phyloP scores from a whole-genome alignment of 2,113 vertebrate species.

The Epinephelus cyanopodus region DNA sequence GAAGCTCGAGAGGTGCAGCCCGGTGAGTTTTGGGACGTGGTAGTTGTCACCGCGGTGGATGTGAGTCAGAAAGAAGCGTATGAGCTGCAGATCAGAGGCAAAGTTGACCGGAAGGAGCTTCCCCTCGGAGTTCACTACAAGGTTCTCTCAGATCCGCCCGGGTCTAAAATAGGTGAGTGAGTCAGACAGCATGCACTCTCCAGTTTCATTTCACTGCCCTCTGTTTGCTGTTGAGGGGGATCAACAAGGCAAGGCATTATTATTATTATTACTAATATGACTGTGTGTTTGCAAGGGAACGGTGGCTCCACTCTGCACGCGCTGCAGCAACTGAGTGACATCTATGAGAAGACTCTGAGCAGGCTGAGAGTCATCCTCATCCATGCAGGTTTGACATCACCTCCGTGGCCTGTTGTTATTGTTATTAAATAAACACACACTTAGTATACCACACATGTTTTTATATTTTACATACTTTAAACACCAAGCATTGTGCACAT shows the following conservation, averaged over 20 bases:
- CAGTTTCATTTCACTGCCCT: neutral
- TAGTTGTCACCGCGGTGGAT: slow-evolving; percentile 90
- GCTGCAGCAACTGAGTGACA: slow-evolving; percentile 85
- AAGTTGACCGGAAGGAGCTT: slow-evolving; percentile 87
- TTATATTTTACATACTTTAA: too few relatives aligned
- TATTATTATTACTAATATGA: neutral
- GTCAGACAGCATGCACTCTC: neutral
- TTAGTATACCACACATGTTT: too few relatives aligned
- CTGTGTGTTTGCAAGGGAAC: slow-evolving; percentile 86
- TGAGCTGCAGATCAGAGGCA: slow-evolving; percentile 87
- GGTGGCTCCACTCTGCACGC: slow-evolving; percentile 93
- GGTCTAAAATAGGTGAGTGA: slow-evolving; percentile 89
- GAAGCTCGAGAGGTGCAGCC: slow-evolving; percentile 81
- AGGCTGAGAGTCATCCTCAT: slow-evolving; percentile 89
- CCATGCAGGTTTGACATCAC: slow-evolving; percentile 90
- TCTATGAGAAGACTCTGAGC: slow-evolving; percentile 86
- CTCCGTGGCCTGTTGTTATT: neutral
- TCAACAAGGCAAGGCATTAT: neutral
- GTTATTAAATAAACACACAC: too few relatives aligned
- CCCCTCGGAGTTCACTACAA: slow-evolving; percentile 87
- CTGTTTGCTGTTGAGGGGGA: neutral
- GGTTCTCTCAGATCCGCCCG: slow-evolving; percentile 91
- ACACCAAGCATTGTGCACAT: too few relatives aligned
- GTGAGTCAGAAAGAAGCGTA: slow-evolving; percentile 88
- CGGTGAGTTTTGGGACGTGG: slow-evolving; percentile 90